These are phyloP conservation scores for Cnemophilus loriae DNA, from an alignment of 2,113 vertebrate species.

Conservation along the genomic window DNA sequence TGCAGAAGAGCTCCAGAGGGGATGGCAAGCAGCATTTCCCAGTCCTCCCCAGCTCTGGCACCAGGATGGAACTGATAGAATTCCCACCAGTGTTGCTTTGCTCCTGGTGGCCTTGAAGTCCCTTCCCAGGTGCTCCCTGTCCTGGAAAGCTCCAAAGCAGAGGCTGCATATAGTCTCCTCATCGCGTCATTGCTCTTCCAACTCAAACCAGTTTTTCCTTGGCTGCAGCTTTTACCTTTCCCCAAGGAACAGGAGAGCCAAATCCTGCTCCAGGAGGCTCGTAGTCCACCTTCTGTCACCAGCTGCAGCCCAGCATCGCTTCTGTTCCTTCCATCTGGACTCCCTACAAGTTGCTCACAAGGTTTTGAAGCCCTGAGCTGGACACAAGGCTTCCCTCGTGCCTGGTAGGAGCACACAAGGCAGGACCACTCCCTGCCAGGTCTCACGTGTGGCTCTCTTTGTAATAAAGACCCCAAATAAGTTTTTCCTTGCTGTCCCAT, in stretches of 20 bases:
- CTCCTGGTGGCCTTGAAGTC: fast-evolving
- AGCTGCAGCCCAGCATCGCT: background rate
- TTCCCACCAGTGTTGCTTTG: background rate
- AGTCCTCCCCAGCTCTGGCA: background rate
- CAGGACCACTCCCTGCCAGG: background rate
- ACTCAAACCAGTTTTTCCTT: background rate
- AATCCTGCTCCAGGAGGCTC: background rate
- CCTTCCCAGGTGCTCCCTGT: background rate
- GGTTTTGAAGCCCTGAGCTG: background rate
- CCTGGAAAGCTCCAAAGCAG: background rate
- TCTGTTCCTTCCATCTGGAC: background rate
- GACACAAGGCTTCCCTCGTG: background rate
- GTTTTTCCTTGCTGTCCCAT: background rate
- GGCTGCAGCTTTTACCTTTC: background rate
- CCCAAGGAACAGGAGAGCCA: background rate
- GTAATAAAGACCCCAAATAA: background rate
- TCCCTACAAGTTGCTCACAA: background rate
- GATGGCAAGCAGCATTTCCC: background rate
- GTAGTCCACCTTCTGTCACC: background rate
- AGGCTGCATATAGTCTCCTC: background rate
- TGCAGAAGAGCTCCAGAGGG: background rate
- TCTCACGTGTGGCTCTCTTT: background rate
- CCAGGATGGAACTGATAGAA: background rate
- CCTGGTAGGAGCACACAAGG: background rate
- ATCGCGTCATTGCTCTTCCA: background rate